Evolutionary conservation across 2,888 invertebrate species (phyloP), one percentile per base, ranked within the genome.

Genomic region (Nemotelus nigrinus): DNA sequence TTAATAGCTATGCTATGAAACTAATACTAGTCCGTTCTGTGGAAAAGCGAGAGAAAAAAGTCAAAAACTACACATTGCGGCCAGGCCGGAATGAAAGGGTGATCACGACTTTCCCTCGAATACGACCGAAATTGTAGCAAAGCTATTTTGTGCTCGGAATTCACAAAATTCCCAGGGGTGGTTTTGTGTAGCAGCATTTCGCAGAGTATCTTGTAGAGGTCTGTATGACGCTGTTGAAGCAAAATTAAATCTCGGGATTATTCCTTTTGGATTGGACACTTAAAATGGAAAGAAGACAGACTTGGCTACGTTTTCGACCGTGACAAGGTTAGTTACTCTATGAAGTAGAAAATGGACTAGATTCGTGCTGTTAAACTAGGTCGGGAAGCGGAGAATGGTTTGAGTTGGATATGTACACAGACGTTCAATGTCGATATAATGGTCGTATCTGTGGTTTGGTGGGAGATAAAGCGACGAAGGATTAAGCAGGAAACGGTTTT

Each of bases 221-320:
- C 39, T 39, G 39, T 43, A 60, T 60, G 60, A 60, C 67, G 48
- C n/a, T 6, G 39, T 41, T 68, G 50, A 25, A n/a, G 50, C 39
- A 44, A 68, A 48, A 68, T 68, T 68, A 68, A 68, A 68, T 68
- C 67, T 48, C n/a, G 39, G 10, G 67, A 68, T 68, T 68, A 68
- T 68, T 47, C 67, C 67, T 50, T 48, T 68, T 48, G 67, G 50
- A 50, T 43, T 4, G 47, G 50, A 6, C 48, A 68, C 67, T 68
- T 68, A 68, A 50, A 50, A 50, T 2, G n/a, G 2, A 50, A 68
- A 39, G 41, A 60, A 60, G 60, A 60, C n/a, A 60, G 67, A 48
- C 41, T 68, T 48, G 67, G 67, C 48, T 48, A n/a, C 50, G 67
- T 47, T 39, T 68, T 8, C n/a, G 60, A 60, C n/a, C 60, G 60